phyloP scores from a whole-genome alignment of 2,797 vertebrate species.

The Melanogrammus aeglefinus region DNA sequence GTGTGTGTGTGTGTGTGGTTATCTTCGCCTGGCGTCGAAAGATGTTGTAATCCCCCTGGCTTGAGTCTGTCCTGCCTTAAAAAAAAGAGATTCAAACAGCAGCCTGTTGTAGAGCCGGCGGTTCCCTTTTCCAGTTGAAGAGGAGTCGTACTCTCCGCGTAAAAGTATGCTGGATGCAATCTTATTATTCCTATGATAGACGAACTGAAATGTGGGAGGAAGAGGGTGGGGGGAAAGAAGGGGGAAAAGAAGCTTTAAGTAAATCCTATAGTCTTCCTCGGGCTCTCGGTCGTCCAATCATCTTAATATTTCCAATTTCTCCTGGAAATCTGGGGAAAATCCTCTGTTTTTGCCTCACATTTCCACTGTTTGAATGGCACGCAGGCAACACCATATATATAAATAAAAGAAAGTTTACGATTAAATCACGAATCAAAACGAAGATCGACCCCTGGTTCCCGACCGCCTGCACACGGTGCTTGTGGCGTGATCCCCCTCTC shows the following conservation, averaged over 20 bases:
- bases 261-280: constrained; percentile 53
- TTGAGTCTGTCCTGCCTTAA: constrained; percentile 16
- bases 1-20: too few species aligned
- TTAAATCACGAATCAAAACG: background rate
- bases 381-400: background rate
- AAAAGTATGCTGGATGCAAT: constrained; percentile 65
- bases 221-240: constrained; percentile 6
- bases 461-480: background rate
- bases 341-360: background rate
- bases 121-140: constrained; percentile 39
- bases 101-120: constrained; percentile 47
- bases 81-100: constrained; percentile 51
- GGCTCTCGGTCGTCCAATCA: constrained; percentile 62
- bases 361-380: background rate
- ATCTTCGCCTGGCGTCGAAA: constrained; percentile 50
- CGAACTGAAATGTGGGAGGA: constrained; percentile 30
- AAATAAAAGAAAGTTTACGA: background rate
- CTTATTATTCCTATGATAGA: constrained; percentile 42
- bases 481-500: background rate
- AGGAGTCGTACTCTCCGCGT: constrained; percentile 58
- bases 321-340: constrained; percentile 50
- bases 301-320: constrained; percentile 68
- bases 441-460: background rate
- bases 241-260: constrained; percentile 11
- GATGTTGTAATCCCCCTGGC: constrained; percentile 51